These are phyloP conservation scores for Mionectes olivaceus DNA, from an alignment of 2,797 vertebrate genomes.

Conservation along the genomic window DNA sequence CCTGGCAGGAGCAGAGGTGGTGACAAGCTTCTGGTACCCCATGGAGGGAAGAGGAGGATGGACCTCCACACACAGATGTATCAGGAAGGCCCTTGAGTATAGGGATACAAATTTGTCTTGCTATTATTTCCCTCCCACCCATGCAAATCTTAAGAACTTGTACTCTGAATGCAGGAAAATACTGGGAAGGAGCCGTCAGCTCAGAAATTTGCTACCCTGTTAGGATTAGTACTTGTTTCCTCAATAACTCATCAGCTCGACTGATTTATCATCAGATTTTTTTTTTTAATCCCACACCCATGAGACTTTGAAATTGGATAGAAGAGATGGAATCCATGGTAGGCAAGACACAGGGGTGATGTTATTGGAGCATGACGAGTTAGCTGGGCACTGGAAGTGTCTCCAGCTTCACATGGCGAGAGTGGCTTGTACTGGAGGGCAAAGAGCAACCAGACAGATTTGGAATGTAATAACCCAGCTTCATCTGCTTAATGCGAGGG, in stretches of 20 bases:
- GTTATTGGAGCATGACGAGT: neutral
- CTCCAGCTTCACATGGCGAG: accelerated
- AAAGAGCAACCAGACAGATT: neutral
- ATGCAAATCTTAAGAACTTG: accelerated
- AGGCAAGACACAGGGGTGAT: neutral
- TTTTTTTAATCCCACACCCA: neutral
- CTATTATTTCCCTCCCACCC: neutral
- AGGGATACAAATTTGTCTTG: neutral
- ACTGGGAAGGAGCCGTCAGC: neutral
- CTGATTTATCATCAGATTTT: neutral
- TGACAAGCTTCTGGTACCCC: neutral
- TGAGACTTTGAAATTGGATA: neutral
- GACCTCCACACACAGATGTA: neutral
- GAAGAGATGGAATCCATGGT: neutral
- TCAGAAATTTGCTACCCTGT: neutral
- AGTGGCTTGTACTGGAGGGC: neutral
- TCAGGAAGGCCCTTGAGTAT: neutral
- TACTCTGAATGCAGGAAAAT: neutral
- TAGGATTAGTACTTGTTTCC: neutral
- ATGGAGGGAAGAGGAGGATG: neutral
- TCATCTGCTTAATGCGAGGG: accelerated
- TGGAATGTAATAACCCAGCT: neutral
- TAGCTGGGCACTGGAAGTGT: neutral
- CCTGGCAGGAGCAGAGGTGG: neutral
- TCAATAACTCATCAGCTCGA: neutral